These are phyloP conservation scores for Enoplosus armatus DNA, from an alignment of 2,797 vertebrate species.

Conservation along the genomic window DNA sequence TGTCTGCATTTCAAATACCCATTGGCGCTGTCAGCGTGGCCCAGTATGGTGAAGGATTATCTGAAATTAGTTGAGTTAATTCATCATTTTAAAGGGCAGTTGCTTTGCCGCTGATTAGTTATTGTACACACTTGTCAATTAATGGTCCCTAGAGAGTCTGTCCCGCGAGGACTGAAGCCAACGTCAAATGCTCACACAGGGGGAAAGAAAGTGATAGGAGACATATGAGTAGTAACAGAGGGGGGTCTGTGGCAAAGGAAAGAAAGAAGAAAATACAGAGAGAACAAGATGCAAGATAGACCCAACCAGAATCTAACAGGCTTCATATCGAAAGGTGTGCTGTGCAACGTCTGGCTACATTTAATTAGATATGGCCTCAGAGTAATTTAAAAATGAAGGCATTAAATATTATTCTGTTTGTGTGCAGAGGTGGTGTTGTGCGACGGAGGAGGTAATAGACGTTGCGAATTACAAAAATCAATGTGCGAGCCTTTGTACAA, in stretches of 20 bases:
- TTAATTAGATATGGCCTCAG: no score
- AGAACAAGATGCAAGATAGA: neutral
- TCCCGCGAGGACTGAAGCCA: constrained; percentile 44
- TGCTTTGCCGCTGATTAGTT: constrained; percentile 83
- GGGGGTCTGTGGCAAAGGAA: neutral
- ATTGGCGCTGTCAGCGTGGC: constrained; percentile 68
- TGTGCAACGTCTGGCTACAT: no score
- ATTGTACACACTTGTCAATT: constrained; percentile 87
- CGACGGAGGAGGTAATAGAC: constrained; percentile 40
- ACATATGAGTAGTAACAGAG: neutral
- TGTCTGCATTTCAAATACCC: constrained; percentile 80
- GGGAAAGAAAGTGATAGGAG: constrained; percentile 17
- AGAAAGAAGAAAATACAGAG: constrained; percentile 4
- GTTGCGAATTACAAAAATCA: constrained; percentile 68
- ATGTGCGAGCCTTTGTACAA: constrained; percentile 63
- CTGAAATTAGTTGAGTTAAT: constrained; percentile 86
- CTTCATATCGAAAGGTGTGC: constrained; percentile 4
- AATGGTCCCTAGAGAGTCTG: constrained; percentile 75
- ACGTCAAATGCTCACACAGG: constrained; percentile 39
- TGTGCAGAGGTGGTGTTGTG: constrained; percentile 26
- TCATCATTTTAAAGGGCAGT: constrained; percentile 85
- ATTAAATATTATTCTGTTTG: constrained; percentile 17
- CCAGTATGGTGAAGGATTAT: constrained; percentile 81
- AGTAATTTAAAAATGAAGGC: constrained; percentile 6
- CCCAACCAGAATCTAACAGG: neutral